phyloP scores from a whole-genome alignment of 2,797 vertebrate genomes.

The Sebastes diploproa region DNA sequence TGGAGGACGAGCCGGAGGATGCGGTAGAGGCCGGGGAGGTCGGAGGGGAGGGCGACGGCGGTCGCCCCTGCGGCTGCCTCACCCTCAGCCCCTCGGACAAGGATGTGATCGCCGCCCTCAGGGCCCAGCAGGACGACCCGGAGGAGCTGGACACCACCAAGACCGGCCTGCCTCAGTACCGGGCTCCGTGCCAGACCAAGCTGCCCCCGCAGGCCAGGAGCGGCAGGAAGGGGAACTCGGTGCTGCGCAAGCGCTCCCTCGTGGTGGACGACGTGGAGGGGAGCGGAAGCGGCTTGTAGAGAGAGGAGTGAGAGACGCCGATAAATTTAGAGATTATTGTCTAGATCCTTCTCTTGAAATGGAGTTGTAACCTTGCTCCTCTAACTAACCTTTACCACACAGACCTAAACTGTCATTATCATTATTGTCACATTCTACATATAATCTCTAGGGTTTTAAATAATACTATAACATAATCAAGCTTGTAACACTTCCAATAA shows the following conservation, averaged over 20 bases:
- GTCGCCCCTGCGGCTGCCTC: slow-evolving; percentile 82
- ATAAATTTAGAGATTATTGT: slow-evolving; percentile 25
- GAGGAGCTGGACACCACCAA: slow-evolving; percentile 85
- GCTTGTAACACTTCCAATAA: background rate
- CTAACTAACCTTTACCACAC: slow-evolving; percentile 45
- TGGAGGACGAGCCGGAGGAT: slow-evolving; percentile 77
- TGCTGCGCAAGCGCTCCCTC: slow-evolving; percentile 76
- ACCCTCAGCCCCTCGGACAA: slow-evolving; percentile 79
- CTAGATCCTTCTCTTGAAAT: slow-evolving; percentile 46
- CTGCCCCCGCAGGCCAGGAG: slow-evolving; percentile 55
- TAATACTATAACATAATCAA: background rate
- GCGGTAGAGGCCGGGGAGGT: slow-evolving; percentile 38
- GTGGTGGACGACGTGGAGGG: slow-evolving; percentile 78
- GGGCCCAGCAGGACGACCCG: slow-evolving; percentile 77
- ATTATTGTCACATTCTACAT: slow-evolving; percentile 18
- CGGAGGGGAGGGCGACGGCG: slow-evolving; percentile 24
- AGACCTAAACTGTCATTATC: slow-evolving; percentile 32
- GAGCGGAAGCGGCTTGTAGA: slow-evolving; percentile 87
- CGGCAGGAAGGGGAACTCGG: slow-evolving; percentile 53
- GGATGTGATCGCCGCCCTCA: slow-evolving; percentile 80
- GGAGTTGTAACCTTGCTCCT: slow-evolving; percentile 44
- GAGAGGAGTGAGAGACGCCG: background rate
- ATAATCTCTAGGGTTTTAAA: slow-evolving; percentile 14
- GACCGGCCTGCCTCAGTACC: slow-evolving; percentile 75
- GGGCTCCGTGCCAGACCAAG: slow-evolving; percentile 70